These are phyloP conservation scores for Ciconia boyciana DNA, from an alignment of 2,113 vertebrate species.

Conservation along the genomic window DNA sequence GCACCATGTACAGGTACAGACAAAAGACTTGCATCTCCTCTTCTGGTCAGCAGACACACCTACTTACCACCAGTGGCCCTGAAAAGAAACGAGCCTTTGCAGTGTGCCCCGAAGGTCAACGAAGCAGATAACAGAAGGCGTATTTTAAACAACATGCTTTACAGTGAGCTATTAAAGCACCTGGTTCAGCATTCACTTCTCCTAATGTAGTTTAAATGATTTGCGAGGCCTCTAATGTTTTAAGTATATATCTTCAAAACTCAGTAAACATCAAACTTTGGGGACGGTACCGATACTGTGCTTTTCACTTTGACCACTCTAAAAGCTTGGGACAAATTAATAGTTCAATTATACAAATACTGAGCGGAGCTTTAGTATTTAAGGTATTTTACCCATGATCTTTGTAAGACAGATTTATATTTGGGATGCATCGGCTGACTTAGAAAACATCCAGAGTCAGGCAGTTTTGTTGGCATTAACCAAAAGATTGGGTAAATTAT, in stretches of 20 bases:
- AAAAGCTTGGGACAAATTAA: slow-evolving; percentile 42
- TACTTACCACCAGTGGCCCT: neutral
- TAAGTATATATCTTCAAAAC: neutral
- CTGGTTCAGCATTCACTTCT: neutral
- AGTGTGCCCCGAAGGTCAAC: neutral
- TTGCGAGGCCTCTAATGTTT: neutral
- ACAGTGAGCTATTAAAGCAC: neutral
- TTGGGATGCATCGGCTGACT: neutral
- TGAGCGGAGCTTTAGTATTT: neutral
- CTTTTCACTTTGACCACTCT: neutral
- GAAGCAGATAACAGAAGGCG: neutral
- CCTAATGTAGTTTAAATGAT: neutral
- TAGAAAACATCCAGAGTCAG: slow-evolving; percentile 14
- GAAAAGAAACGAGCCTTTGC: neutral
- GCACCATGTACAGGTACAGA: neutral
- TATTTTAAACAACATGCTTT: neutral
- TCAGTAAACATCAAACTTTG: neutral
- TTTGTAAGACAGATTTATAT: neutral
- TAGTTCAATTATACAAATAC: slow-evolving; percentile 36
- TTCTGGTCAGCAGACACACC: neutral
- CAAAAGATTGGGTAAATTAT: slow-evolving; percentile 69
- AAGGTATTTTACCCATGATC: slow-evolving; percentile 12
- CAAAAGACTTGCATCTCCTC: neutral
- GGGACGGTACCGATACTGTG: neutral
- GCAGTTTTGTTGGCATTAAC: slow-evolving; percentile 60